Evolutionary conservation across 2,888 invertebrate genomes (phyloP), one percentile per base, ranked within the genome.

Genomic region (Athrips mouffetella): DNA sequence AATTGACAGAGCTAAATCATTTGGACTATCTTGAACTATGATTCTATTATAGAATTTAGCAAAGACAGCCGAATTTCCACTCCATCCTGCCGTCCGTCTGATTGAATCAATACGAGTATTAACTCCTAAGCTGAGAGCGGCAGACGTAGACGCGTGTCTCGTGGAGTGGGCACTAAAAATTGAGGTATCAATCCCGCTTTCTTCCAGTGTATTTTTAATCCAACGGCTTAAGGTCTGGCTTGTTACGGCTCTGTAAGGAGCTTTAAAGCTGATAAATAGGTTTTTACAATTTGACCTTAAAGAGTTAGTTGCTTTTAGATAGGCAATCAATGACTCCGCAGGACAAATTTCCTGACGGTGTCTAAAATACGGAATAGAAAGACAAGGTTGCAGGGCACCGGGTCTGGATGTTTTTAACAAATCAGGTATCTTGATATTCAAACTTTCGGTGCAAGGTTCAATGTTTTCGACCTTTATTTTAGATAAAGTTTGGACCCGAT

Each of bases 71-170:
- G 49, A 49, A 4, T 7, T 11, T 4, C 41, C 35, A 18, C 42
- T 35, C 50, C 50, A 50, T 7, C 50, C 49, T 18, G 49, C 49
- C 8, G 49, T 46, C 20, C 11, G n/a, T 27, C 41, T 30, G 3
- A 50, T 50, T 1, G 33, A n/a, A 6, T 50, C 47, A 8, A 50
- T 16, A 7, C 23, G n/a, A n/a, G n/a, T n/a, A 23, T 11, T 42
- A 39, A 45, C 13, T 23, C 49, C 49, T 10, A 29, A 29, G 10
- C 21, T 37, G 35, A 30, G 29, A n/a, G 49, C 49, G 8, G 29
- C 23, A 15, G 49, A 49, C 2, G 39, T 49, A 27, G 20, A 20
- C 13, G 49, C 49, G 37, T 49, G 45, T 25, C 48, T 42, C 8
- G 48, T 48, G 16, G 42, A 42, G 27, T 48, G 37, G 8, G 44